phyloP scores from a whole-genome alignment of 2,113 vertebrate species.

The Thryonomys swinderianus region DNA sequence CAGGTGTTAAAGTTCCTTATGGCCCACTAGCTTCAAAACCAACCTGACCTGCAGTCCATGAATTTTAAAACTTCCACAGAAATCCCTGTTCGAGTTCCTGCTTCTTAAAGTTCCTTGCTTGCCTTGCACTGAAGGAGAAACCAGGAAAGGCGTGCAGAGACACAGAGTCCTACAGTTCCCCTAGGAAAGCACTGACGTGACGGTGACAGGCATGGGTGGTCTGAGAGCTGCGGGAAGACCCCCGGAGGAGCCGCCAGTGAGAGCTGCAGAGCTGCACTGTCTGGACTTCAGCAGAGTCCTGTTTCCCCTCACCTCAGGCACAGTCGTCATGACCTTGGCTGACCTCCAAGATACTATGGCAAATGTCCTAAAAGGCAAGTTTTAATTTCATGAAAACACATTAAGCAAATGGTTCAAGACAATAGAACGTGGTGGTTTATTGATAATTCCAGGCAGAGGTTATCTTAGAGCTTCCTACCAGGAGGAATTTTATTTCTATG shows the following conservation, averaged over 20 bases:
- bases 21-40: not conserved
- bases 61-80: not conserved
- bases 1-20: not conserved
- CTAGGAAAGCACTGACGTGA: not conserved
- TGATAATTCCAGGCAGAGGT: not conserved
- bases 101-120: not conserved
- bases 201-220: not conserved
- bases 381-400: not conserved
- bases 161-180: not conserved
- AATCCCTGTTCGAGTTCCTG: not conserved
- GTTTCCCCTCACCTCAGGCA: not conserved
- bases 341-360: not conserved
- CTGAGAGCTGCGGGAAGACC: not conserved
- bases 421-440: not conserved
- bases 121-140: not conserved
- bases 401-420: not conserved
- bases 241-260: not conserved
- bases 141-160: not conserved
- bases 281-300: not conserved
- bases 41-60: not conserved
- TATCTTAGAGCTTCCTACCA: not conserved
- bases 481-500: not conserved
- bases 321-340: not conserved
- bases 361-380: not conserved
- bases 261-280: not conserved